These are phyloP conservation scores for Abramis brama DNA, from an alignment of 2,113 vertebrate genomes.

Conservation along the genomic window DNA sequence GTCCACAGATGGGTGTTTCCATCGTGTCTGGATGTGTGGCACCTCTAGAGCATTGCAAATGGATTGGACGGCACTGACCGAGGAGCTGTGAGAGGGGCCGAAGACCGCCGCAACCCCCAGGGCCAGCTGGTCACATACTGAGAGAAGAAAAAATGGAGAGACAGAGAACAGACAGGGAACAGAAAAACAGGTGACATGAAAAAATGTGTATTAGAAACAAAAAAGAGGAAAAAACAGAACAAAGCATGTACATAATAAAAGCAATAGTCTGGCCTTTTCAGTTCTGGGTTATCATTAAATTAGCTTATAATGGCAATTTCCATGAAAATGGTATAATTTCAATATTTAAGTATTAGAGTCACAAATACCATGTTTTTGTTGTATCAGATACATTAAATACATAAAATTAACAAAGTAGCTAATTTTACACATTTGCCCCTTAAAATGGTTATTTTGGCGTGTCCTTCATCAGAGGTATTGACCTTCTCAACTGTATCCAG, in stretches of 20 bases:
- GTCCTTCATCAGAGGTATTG: neutral
- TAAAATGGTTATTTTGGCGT: neutral
- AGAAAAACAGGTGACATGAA: neutral
- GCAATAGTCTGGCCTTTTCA: neutral
- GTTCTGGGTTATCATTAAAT: neutral
- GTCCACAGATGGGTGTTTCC: conserved; percentile 93
- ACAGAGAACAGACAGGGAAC: neutral
- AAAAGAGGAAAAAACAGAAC: neutral
- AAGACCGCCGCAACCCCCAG: conserved; percentile 95
- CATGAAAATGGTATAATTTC: neutral
- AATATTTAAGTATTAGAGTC: neutral
- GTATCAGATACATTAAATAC: neutral
- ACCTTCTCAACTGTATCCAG: neutral
- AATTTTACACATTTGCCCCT: neutral
- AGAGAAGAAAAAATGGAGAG: neutral
- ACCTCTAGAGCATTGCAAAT: conserved; percentile 98
- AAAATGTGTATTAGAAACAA: neutral
- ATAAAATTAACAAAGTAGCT: neutral
- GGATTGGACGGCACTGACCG: conserved; percentile 95
- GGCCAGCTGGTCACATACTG: conserved; percentile 95
- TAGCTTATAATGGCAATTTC: neutral
- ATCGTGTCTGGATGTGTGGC: conserved; percentile 95
- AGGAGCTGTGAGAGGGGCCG: conserved; percentile 95
- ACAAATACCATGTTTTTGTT: neutral
- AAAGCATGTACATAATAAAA: neutral